Evolutionary conservation across 2,888 invertebrate species (phyloP).

Genomic region (Epistrophe eligans): DNA sequence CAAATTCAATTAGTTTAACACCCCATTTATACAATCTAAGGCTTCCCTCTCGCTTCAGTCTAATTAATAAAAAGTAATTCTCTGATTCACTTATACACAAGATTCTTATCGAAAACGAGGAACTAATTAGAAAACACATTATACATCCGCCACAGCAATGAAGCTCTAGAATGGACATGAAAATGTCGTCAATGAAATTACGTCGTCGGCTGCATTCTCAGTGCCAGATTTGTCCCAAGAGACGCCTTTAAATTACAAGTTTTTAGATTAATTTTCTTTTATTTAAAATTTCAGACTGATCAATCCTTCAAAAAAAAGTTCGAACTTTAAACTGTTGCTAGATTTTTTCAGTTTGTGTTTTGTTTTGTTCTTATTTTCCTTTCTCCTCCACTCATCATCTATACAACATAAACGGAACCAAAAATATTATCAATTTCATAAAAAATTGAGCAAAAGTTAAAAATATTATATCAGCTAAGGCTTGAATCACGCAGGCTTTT

Average conservation of each 20-base stretch:
- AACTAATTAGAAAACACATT: constrained; percentile 51
- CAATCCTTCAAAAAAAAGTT: no score
- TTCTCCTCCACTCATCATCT: no score
- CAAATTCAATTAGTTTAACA: constrained; percentile 53
- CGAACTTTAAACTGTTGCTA: no score
- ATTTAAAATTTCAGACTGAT: no score
- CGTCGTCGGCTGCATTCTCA: neutral
- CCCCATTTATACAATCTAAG: neutral
- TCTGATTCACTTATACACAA: constrained; percentile 29
- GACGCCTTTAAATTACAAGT: neutral
- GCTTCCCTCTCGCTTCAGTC: constrained; percentile 1
- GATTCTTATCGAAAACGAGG: constrained; percentile 30
- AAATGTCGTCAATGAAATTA: constrained; percentile 14
- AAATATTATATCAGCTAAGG: no score
- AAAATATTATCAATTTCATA: no score
- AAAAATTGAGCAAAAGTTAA: no score
- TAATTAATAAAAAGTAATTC: constrained; percentile 44
- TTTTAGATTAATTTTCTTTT: no score
- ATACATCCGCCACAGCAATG: neutral
- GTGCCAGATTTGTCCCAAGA: neutral
- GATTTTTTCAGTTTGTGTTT: no score
- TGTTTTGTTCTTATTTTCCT: no score
- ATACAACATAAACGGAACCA: no score
- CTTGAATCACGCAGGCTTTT: no score
- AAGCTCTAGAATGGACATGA: constrained; percentile 40